Evolutionary conservation across 2,113 vertebrate genomes (phyloP).

Genomic region (Panthera uncia): DNA sequence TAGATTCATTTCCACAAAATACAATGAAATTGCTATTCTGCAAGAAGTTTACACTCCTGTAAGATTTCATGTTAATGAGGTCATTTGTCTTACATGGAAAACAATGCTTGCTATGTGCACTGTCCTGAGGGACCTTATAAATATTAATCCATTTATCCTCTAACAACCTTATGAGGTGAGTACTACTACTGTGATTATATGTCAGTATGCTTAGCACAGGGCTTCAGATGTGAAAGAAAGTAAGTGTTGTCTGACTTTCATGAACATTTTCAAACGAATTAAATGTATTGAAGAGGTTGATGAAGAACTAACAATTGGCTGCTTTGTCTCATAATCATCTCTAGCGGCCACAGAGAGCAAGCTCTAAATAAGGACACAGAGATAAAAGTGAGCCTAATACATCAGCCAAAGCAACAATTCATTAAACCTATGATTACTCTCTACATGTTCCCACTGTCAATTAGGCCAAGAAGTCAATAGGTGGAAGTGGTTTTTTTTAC

Average conservation of each 20-base stretch:
- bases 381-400: background rate
- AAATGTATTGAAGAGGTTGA: background rate
- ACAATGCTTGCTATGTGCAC: background rate
- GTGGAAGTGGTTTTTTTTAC: background rate
- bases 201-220: background rate
- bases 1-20: constrained; percentile 13
- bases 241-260: background rate
- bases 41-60: constrained; percentile 15
- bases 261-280: background rate
- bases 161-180: background rate
- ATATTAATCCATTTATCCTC: background rate
- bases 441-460: background rate
- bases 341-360: background rate
- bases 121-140: background rate
- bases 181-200: background rate
- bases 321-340: background rate
- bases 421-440: background rate
- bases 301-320: background rate
- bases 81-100: background rate
- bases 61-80: constrained; percentile 13
- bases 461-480: background rate
- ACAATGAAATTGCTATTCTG: background rate
- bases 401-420: background rate
- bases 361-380: background rate
- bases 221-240: background rate